Evolutionary conservation across 64 coral and sea anemone genomes (phyloP), one percentile per base, ranked within the genome.

Genomic region (Pocillopora damicornis): DNA sequence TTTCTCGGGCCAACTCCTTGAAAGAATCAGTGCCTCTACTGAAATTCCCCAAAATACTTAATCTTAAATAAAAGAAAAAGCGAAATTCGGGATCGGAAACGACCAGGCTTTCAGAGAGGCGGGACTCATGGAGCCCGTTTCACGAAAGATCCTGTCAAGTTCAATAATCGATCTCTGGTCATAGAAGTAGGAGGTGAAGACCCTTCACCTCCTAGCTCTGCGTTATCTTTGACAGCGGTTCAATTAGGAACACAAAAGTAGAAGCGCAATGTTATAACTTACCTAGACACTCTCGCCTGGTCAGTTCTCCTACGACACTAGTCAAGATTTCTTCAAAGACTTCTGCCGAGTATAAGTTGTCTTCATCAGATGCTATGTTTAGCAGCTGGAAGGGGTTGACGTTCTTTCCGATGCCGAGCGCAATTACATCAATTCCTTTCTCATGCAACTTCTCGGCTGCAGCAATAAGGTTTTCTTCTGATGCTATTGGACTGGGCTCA

Each of bases 341-440:
- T 26, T 25, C 79, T 15, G 90, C 90, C 15, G 76, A 68, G 56
- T 83, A 89, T 3, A 93, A 60, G n/a, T 75, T 73, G 11, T 78
- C 76, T 69, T 75, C 61, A 11, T 30, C 64, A 6, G 77, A 83
- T 9, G 93, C 89, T 30, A 91, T 73, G 34, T 68, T 58, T 15
- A 77, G 2, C 25, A 95, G 56, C 61, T 95, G 89, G 7, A 34
- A 1, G 3, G 91, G 26, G 59, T 95, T 58, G 58, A 95, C 60
- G 37, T 88, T 20, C 12, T 57, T 77, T 42, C 93, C 93, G 65
- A 95, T 65, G 45, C 93, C 93, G 15, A 95, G 10, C 13, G 86
- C 75, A 15, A 68, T 81, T 0, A 95, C 63, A 7, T 85, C 61
- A 65, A 95, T 61, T 17, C 77, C 83, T 20, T 77, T 87, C 1